Conservation (phyloP, 2,797 vertebrate genomes). For the Clarias platycephalus region DNA sequence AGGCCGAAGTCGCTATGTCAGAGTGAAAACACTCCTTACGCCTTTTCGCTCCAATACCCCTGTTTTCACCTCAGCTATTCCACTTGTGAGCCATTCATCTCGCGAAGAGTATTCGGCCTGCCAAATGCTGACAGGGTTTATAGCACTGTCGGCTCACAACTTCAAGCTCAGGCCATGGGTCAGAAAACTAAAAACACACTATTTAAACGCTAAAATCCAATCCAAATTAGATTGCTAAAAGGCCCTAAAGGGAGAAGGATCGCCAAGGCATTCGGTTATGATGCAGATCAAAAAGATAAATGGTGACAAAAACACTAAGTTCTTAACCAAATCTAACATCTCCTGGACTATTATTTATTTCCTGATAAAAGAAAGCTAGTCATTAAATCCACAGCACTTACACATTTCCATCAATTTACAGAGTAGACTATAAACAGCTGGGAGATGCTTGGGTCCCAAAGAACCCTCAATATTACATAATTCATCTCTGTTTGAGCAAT, state of each 20-base stretch:
- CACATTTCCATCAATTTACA: not conserved
- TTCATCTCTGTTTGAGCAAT: not conserved
- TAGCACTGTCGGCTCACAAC: not conserved
- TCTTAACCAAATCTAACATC: not conserved
- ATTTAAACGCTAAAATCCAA: constrained; percentile 10
- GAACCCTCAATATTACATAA: not conserved
- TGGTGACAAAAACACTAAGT: not conserved
- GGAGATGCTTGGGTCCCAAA: too few relatives aligned
- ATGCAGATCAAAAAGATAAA: not conserved
- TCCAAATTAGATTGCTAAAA: not conserved
- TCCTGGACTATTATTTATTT: not conserved
- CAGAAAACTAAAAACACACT: constrained; percentile 21
- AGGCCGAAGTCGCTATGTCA: not conserved
- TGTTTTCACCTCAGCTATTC: constrained; percentile 29
- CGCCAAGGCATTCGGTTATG: not conserved
- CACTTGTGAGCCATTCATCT: constrained; percentile 27
- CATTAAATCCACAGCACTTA: not conserved
- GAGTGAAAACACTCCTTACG: constrained; percentile 11
- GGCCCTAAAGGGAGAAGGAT: not conserved
- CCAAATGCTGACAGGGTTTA: constrained; percentile 11
- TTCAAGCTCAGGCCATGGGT: not conserved
- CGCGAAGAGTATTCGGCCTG: constrained; percentile 11
- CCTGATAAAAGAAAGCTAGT: not conserved
- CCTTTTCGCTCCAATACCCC: not conserved
- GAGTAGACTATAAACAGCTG: not conserved